A percentile compares a stretch with the other conserved stretches of the same genome.
Evolutionary conservation across 2,113 vertebrate species (phyloP).

Genomic region (Dromas ardeola): DNA sequence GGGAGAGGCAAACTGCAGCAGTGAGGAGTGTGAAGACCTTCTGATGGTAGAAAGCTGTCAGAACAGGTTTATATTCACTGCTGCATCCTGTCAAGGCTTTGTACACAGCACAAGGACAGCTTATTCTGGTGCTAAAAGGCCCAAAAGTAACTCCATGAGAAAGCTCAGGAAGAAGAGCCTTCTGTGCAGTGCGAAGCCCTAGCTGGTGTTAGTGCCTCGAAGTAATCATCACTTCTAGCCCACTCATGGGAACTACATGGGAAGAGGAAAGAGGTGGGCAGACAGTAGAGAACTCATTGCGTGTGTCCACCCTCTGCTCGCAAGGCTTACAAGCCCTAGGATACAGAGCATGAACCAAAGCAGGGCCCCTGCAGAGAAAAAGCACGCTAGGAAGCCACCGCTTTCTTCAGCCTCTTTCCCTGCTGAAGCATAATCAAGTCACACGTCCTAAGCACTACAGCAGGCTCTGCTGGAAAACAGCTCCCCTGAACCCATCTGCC

Average conservation of each 20-base stretch:
- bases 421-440: neutral
- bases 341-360: neutral
- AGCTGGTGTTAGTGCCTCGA: neutral
- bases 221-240: neutral
- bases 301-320: neutral
- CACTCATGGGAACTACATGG: neutral
- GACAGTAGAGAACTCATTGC: neutral
- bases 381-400: fast-evolving
- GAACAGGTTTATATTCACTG: neutral
- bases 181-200: neutral
- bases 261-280: neutral
- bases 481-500: neutral
- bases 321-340: neutral
- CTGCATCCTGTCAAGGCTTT: neutral
- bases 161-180: neutral
- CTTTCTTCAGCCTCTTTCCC: neutral
- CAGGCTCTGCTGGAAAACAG: neutral
- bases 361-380: neutral
- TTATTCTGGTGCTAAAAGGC: neutral
- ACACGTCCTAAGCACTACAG: neutral
- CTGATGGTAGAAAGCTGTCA: neutral
- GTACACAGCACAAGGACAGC: neutral
- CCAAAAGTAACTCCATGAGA: neutral
- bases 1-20: neutral
- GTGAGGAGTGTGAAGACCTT: neutral